Evolutionary conservation across 2,888 invertebrate genomes (phyloP), one percentile per base, ranked within the genome.

Genomic region (Stictocephala bisonia): DNA sequence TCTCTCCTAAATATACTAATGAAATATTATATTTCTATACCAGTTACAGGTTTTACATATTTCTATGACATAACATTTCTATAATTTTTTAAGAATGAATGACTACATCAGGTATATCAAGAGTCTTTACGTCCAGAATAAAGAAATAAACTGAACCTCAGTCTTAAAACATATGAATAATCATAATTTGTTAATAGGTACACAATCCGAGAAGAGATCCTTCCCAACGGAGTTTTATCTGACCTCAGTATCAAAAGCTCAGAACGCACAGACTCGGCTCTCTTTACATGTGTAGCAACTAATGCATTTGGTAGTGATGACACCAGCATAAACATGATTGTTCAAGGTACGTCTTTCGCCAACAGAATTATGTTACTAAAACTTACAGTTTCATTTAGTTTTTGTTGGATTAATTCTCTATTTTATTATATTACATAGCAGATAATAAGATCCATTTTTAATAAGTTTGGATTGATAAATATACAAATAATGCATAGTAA

Each of bases 281-380:
- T 95, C 0, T 96, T 95, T 81, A 95, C 95, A 31, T 96, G 96
- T 81, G 93, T 96, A 11, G 96, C 96, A 0, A 95, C 95, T 2
- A 96, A 96, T 83, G 94, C 95, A 18, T 96, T 96, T 82, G 96
- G 96, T 67, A 95, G 94, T 77, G 96, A 96, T 82, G 96, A 96
- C 81, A 94, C 95, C n/a, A 95, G 94, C 85, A 95, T 96, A 81
- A 95, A 96, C 84, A 92, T 96, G 90, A 96, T 96, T 78, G 92
- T 96, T 78, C 96, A 96, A 89, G 94, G 93, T 90, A 85, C n/a
- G n/a, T n/a, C n/a, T n/a, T n/a, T n/a, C n/a, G n/a, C n/a, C n/a
- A 35, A 35, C 7, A 35, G 11, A 35, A 35, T 35, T 35, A 35
- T 35, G 40, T 35, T n/a, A 11, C 9, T 35, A 35, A 11, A 35